Evolutionary conservation across 2,888 invertebrate genomes (phyloP).

Genomic region (Eudasyphora cyanicolor): DNA sequence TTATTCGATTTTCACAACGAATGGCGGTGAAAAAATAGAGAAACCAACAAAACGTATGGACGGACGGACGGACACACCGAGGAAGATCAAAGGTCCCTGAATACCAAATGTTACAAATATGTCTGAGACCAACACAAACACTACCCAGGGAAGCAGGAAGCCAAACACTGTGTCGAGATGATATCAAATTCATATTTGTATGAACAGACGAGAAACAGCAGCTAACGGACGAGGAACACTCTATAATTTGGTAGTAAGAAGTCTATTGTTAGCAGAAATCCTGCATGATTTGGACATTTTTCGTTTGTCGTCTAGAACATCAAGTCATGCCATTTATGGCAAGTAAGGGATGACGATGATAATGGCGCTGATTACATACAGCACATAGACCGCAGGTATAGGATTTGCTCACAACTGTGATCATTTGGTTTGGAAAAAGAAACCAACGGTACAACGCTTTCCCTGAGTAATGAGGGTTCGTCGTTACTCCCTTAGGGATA

Average conservation of each 20-base stretch:
- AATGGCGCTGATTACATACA: background rate
- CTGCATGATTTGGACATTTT: background rate
- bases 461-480: background rate
- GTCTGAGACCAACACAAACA: background rate
- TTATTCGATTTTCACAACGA: slow-evolving; percentile 17
- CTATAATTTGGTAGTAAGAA: background rate
- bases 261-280: slow-evolving; percentile 9
- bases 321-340: background rate
- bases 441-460: background rate
- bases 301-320: background rate
- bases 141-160: background rate
- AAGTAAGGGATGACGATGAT: slow-evolving; percentile 11
- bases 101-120: slow-evolving; percentile 61
- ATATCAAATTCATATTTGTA: background rate
- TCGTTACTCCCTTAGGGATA: background rate
- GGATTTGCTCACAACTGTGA: slow-evolving; percentile 25
- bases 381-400: slow-evolving; percentile 9
- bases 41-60: background rate
- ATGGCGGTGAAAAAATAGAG: no score
- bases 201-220: background rate
- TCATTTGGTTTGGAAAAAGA: slow-evolving; percentile 10
- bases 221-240: background rate
- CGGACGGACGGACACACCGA: background rate
- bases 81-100: slow-evolving; percentile 56
- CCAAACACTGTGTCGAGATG: background rate